A percentile compares a stretch with the other conserved stretches of the same genome.
Conservation (phyloP, 2,113 vertebrate species). For the Aegotheles bennettii region DNA sequence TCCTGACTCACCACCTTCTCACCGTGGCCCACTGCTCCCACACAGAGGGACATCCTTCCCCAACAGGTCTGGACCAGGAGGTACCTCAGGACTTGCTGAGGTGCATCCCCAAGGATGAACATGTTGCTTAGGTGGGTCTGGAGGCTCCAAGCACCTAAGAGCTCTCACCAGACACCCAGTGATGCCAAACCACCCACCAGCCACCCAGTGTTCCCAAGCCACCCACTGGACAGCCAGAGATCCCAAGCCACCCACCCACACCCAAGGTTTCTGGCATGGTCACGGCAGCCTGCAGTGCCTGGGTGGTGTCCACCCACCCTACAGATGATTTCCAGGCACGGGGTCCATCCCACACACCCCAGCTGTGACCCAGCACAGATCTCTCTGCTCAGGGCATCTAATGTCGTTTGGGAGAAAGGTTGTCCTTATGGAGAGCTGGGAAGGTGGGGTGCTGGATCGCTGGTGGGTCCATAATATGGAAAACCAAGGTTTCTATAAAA, state of each 20-base stretch:
- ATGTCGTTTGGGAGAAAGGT: neutral
- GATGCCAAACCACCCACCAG: neutral
- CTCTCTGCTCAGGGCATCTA: neutral
- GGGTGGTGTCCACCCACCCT: neutral
- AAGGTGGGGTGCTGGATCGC: rapidly evolving
- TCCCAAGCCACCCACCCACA: neutral
- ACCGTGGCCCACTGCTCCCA: rapidly evolving
- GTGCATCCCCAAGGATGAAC: neutral
- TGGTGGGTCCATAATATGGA: rapidly evolving
- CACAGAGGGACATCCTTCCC: neutral
- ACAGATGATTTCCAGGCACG: neutral
- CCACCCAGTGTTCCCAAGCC: neutral
- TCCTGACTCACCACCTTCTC: neutral
- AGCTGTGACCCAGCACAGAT: neutral
- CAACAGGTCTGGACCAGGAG: neutral
- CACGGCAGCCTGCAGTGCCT: neutral
- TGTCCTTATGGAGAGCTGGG: neutral
- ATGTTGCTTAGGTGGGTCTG: neutral
- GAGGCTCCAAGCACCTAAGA: neutral
- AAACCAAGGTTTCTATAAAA: neutral
- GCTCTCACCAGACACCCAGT: too few relatives aligned
- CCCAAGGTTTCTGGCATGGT: neutral
- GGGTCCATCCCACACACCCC: neutral
- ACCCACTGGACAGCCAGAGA: neutral
- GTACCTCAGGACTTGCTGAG: neutral